Evolutionary conservation across 2,113 vertebrate species (phyloP).

Genomic region (Centropristis striata): DNA sequence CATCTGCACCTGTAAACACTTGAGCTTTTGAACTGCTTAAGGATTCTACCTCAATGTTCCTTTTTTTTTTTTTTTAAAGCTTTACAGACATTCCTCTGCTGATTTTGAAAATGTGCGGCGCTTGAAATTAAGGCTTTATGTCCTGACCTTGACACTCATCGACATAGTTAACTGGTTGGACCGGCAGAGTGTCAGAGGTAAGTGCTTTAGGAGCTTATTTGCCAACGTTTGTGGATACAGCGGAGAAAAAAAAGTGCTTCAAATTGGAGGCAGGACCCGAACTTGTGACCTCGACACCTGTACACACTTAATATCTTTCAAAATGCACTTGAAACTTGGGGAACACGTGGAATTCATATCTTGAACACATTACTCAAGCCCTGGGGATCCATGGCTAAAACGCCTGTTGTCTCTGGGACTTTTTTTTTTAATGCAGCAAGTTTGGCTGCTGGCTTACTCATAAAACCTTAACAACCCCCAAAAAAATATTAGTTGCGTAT

Average conservation of each 20-base stretch:
- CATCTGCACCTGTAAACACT: conserved; percentile 14
- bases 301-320: neutral
- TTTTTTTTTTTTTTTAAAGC: neutral
- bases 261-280: neutral
- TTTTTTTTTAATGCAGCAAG: neutral
- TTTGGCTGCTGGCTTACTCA: too few relatives aligned
- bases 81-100: neutral
- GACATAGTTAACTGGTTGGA: neutral
- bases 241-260: too few relatives aligned
- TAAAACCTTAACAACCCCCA: neutral
- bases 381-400: too few relatives aligned
- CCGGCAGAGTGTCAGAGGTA: neutral
- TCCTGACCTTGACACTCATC: neutral
- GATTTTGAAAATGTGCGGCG: neutral
- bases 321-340: neutral
- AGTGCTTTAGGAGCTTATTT: neutral
- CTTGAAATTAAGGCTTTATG: neutral
- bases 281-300: neutral
- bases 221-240: neutral
- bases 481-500: too few relatives aligned
- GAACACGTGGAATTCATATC: too few relatives aligned
- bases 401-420: too few relatives aligned
- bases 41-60: neutral
- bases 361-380: too few relatives aligned
- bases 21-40: neutral